Evolutionary conservation across 2,888 invertebrate species (phyloP), one percentile per base, ranked within the genome.

Genomic region (Heliconius erato): DNA sequence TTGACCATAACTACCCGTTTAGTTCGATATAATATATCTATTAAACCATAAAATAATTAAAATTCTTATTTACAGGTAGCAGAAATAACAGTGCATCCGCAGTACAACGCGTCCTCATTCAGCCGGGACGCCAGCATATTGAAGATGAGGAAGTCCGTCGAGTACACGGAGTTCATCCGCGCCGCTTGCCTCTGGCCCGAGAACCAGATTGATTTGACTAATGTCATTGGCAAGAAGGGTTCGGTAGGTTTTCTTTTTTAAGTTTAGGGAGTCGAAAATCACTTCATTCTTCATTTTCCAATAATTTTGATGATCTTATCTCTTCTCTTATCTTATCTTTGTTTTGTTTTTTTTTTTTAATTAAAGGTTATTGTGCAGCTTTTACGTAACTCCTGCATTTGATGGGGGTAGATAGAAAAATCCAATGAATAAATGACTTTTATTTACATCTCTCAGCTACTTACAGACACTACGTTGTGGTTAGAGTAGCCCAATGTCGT

Each of bases 161-260:
- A 93, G 14, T 96, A 96, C 89, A 95, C 96, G 0, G 95, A 95
- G 83, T 96, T 93, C 88, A 96, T 97, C 72, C 92, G 96, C 44
- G 97, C 97, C 0, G 96, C 97, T 16, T 97, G 97, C 86, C 92
- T 97, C n/a, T 97, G 97, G 97, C 95, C 95, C 0, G 96, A 96
- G 49, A 90, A 91, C 86, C 89, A 92, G 74, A 86, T 89, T 0
- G 93, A 93, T 0, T 89, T 96, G 19, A 91, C 88, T 65, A 91
- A 93, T 77, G 93, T 96, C 78, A 92, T 96, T 44, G 96, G 94
- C 23, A 94, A 92, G 88, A 95, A 93, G 82, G 96, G 96, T 85
- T 95, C 95, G 79, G 96, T 96, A 86, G 91, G 94, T 91, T 5
- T 65, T 65, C 7, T 28, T 67, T 67, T 32, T 28, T 67, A 16